Conservation (phyloP, 2,888 invertebrate genomes). For the Eristalis arbustorum region DNA sequence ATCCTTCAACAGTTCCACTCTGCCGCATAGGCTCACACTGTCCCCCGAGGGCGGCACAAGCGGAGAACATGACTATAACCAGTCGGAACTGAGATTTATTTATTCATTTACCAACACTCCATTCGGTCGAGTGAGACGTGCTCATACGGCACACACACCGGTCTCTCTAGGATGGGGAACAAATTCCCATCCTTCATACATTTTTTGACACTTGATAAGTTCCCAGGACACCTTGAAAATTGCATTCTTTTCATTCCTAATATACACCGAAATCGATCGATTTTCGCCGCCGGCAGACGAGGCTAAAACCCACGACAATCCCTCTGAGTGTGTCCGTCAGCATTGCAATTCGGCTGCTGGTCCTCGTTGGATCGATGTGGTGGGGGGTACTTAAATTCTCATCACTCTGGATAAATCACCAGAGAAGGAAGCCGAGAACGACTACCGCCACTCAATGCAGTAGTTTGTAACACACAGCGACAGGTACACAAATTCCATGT, state of each 20-base stretch:
- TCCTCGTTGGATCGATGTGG: constrained; percentile 16
- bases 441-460: constrained; percentile 38
- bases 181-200: constrained; percentile 62
- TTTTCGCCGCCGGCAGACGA: not conserved
- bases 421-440: not conserved
- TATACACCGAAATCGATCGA: constrained; percentile 53
- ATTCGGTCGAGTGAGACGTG: too few species aligned
- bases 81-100: constrained; percentile 53
- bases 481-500: constrained; percentile 53
- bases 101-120: constrained; percentile 47
- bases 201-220: constrained; percentile 74
- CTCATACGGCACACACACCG: not conserved
- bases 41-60: not conserved
- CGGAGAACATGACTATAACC: constrained; percentile 22
- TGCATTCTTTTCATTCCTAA: constrained; percentile 75
- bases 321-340: not conserved
- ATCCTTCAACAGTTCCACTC: not conserved
- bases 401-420: constrained; percentile 46
- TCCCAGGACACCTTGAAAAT: constrained; percentile 80
- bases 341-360: not conserved
- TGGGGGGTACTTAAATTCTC: constrained; percentile 56
- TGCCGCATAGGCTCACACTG: constrained; percentile 35
- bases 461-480: constrained; percentile 41
- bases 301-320: not conserved
- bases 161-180: not conserved